Conservation (phyloP, 2,797 vertebrate species). For the Pterois miles region DNA sequence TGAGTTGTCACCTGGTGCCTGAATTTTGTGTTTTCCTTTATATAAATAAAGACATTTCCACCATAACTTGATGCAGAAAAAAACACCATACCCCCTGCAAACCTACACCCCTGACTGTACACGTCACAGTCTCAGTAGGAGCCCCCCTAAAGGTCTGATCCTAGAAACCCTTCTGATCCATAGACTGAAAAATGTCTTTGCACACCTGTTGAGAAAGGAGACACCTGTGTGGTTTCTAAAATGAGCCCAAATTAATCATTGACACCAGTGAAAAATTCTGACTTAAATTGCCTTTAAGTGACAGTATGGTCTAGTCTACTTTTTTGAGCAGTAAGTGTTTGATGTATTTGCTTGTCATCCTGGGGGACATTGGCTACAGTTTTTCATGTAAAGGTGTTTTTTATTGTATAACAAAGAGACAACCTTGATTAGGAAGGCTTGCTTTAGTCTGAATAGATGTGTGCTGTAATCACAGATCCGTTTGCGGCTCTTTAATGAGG, state of each 20-base stretch:
- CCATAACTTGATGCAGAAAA: too few species aligned
- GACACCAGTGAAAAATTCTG: not conserved
- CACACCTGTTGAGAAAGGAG: not conserved
- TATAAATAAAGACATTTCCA: fast-evolving
- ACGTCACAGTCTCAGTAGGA: too few species aligned
- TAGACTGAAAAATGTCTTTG: not conserved
- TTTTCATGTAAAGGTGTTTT: conserved; percentile 49
- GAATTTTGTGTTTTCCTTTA: too few species aligned
- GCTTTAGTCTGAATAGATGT: conserved; percentile 33
- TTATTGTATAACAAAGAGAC: conserved; percentile 37
- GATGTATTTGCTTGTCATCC: conserved; percentile 20
- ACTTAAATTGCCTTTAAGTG: conserved; percentile 15
- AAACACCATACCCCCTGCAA: too few species aligned
- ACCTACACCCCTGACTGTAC: too few species aligned
- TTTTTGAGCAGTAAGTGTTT: conserved; percentile 21
- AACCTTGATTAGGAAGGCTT: conserved; percentile 41
- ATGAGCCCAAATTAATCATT: not conserved
- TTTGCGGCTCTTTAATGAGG: conserved; percentile 65
- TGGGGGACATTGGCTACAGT: not conserved
- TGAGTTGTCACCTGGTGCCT: too few species aligned
- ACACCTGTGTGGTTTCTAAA: conserved; percentile 14
- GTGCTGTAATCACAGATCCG: conserved; percentile 67
- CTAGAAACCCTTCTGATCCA: too few species aligned
- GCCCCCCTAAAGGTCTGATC: too few species aligned
- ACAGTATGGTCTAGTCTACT: not conserved